These are phyloP conservation scores for Plectropomus leopardus DNA, from an alignment of 2,113 vertebrate species.

Conservation along the genomic window DNA sequence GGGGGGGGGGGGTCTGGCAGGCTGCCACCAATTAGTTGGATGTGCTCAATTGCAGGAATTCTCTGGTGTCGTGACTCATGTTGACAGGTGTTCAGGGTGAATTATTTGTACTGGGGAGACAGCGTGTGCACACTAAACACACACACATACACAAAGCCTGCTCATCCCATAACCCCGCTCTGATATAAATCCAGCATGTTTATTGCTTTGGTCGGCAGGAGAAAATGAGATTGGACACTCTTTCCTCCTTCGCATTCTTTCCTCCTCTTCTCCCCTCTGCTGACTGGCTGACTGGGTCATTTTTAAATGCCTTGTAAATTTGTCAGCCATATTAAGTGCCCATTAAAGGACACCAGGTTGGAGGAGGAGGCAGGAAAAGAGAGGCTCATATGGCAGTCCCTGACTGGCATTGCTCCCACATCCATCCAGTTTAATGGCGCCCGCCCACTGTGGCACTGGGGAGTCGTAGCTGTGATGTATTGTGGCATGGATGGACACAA, in stretches of 20 bases:
- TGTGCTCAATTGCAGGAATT: conserved; percentile 89
- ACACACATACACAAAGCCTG: conserved; percentile 28
- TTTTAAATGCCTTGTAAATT: conserved; percentile 87
- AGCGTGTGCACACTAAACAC: conserved; percentile 45
- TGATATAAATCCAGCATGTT: conserved; percentile 80
- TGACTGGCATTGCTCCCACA: conserved; percentile 68
- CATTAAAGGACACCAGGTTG: conserved; percentile 81
- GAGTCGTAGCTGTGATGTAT: conserved; percentile 72
- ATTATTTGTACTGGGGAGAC: conserved; percentile 70
- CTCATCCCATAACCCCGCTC: conserved; percentile 60
- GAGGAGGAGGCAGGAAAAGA: conserved; percentile 66
- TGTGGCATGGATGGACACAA: conserved; percentile 59
- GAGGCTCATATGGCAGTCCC: conserved; percentile 66
- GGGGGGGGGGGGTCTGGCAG: conserved; percentile 77
- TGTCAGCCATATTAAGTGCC: conserved; percentile 85
- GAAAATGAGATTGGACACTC: conserved; percentile 79
- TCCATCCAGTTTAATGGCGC: conserved; percentile 75
- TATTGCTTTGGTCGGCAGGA: conserved; percentile 74
- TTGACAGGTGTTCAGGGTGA: conserved; percentile 85
- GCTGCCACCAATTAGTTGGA: conserved; percentile 91
- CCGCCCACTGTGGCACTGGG: conserved; percentile 65
- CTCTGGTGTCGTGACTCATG: conserved; percentile 82
- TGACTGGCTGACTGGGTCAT: conserved; percentile 81
- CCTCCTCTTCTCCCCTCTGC: conserved; percentile 59
- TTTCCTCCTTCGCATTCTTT: conserved; percentile 61